Evolutionary conservation across 2,113 vertebrate genomes (phyloP).

Genomic region (Falco punctatus): DNA sequence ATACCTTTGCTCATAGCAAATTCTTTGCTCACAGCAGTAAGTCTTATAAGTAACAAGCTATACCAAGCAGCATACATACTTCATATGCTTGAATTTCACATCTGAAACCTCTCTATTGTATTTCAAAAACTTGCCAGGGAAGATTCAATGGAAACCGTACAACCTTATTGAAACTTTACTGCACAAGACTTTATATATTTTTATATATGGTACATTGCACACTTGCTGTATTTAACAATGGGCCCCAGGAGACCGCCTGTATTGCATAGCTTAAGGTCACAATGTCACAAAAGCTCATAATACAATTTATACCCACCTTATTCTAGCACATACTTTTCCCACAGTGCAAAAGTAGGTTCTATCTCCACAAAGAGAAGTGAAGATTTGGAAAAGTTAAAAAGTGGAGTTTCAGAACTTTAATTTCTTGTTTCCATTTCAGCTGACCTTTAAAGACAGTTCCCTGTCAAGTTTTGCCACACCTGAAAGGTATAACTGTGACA

Average conservation of each 20-base stretch:
- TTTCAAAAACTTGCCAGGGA: neutral
- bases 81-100: neutral
- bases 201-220: neutral
- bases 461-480: neutral
- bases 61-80: neutral
- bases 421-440: neutral
- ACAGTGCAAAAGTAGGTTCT: neutral
- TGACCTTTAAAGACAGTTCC: neutral
- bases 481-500: neutral
- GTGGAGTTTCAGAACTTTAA: neutral
- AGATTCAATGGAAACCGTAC: neutral
- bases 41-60: neutral
- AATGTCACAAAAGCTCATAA: neutral
- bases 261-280: neutral
- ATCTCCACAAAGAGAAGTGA: neutral
- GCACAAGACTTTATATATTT: neutral
- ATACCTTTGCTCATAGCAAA: neutral
- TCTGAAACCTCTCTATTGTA: neutral
- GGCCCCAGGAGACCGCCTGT: neutral
- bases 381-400: neutral
- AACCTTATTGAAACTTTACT: neutral
- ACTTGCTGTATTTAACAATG: neutral
- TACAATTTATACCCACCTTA: neutral
- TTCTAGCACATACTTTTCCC: neutral
- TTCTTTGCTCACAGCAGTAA: neutral